Evolutionary conservation across 1,140 invertebrate genomes (phyloP).

Genomic region (Cephus cinctus): DNA sequence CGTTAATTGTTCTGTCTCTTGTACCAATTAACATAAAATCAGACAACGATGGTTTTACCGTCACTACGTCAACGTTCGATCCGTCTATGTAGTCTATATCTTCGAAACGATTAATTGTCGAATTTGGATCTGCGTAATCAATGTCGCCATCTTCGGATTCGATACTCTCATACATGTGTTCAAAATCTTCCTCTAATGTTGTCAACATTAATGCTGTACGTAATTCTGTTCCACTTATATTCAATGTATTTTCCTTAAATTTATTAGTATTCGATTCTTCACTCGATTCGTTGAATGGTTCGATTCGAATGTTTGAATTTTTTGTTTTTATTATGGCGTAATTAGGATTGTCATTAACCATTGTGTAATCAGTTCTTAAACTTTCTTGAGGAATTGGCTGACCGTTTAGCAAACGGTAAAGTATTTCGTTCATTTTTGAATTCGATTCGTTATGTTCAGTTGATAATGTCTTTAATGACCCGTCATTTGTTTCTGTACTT

Average conservation of each 20-base stretch:
- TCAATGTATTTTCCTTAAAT: too few relatives aligned
- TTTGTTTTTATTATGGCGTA: slow-evolving; percentile 7
- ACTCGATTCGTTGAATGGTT: background rate
- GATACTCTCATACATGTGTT: slow-evolving; percentile 14
- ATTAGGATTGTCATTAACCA: too few relatives aligned
- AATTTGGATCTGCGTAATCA: slow-evolving; percentile 9
- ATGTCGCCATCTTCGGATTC: slow-evolving; percentile 11
- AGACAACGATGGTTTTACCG: background rate
- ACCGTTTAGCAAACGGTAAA: too few relatives aligned
- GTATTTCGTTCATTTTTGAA: too few relatives aligned
- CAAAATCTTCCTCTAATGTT: slow-evolving; percentile 5
- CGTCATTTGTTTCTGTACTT: too few relatives aligned
- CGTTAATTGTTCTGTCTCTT: background rate
- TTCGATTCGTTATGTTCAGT: too few relatives aligned
- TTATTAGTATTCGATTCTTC: background rate
- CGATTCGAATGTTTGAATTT: slow-evolving; percentile 14
- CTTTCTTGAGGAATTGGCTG: too few relatives aligned
- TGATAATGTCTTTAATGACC: too few relatives aligned
- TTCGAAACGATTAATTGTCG: slow-evolving; percentile 2
- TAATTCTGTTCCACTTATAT: too few relatives aligned
- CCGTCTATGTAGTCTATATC: background rate
- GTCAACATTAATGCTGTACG: background rate
- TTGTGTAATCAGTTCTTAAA: too few relatives aligned
- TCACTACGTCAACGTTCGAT: background rate
- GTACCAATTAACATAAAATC: background rate